Evolutionary conservation across 2,888 invertebrate species (phyloP).

Genomic region (Notodonta ziczac): DNA sequence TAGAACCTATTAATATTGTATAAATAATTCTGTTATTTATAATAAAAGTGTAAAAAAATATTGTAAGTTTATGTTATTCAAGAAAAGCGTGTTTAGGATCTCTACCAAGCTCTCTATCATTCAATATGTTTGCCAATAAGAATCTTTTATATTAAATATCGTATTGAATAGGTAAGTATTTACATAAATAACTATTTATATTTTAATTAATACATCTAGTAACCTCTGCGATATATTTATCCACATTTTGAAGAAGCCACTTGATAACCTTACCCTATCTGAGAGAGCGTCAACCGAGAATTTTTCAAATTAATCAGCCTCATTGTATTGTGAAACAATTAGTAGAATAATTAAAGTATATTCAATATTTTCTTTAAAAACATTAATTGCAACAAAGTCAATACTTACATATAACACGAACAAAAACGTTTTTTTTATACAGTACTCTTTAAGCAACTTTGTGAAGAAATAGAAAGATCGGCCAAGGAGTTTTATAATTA

Average conservation of each 20-base stretch:
- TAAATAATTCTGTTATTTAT: no score
- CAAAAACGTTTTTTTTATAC: no score
- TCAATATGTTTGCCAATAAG: neutral
- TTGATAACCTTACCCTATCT: neutral
- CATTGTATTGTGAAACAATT: neutral
- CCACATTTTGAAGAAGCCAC: neutral
- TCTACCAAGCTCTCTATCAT: neutral
- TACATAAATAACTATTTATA: constrained; percentile 13
- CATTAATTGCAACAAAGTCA: no score
- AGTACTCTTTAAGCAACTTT: no score
- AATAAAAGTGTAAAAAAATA: no score
- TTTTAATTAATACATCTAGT: constrained; percentile 20
- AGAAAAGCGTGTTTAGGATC: neutral
- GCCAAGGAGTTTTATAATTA: no score
- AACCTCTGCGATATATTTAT: constrained; percentile 18
- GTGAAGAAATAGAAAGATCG: no score
- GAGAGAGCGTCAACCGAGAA: neutral
- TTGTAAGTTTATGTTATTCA: no score
- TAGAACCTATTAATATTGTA: no score
- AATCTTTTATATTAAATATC: neutral
- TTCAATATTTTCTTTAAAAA: neutral
- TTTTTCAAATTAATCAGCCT: neutral
- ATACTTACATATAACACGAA: no score
- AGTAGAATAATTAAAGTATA: neutral
- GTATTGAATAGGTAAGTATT: constrained; percentile 1